phyloP scores from a whole-genome alignment of 2,113 vertebrate genomes.

The Limnothrissa miodon region DNA sequence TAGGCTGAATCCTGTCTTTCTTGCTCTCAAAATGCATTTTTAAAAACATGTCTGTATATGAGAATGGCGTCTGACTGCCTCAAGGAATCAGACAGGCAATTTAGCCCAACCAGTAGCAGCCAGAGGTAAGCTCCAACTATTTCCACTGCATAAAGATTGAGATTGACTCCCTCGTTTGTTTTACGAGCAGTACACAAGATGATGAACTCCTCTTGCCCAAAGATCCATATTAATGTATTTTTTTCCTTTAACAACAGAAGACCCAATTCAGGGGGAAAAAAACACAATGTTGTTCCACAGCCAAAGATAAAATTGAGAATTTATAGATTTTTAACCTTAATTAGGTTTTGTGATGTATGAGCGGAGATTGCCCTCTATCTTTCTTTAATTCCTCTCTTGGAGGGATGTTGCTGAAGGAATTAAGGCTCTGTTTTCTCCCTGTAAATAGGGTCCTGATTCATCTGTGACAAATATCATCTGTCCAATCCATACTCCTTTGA shows the following conservation, averaged over 20 bases:
- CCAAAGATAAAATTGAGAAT: conserved; percentile 29
- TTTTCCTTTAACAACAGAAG: conserved; percentile 11
- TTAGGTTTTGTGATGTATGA: conserved; percentile 26
- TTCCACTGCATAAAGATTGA: conserved; percentile 48
- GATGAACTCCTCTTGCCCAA: conserved; percentile 38
- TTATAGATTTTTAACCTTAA: conserved; percentile 30
- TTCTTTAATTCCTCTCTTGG: neutral
- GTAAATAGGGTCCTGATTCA: conserved; percentile 14
- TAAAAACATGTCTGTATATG: neutral
- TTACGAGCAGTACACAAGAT: conserved; percentile 42
- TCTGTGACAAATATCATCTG: neutral
- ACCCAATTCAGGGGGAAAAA: conserved; percentile 22
- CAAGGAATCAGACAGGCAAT: conserved; percentile 22
- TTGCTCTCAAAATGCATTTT: neutral
- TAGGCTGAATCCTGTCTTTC: neutral
- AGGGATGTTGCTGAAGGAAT: neutral
- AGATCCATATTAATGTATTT: conserved; percentile 40
- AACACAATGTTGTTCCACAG: conserved; percentile 13
- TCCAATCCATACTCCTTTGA: conserved; percentile 1
- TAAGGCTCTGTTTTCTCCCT: neutral
- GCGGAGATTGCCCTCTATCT: conserved; percentile 4
- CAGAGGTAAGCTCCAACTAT: conserved; percentile 41
- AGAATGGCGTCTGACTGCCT: neutral
- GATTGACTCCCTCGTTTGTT: conserved; percentile 39
- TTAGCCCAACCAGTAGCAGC: conserved; percentile 34